A percentile compares a stretch with the other conserved stretches of the same genome.
Evolutionary conservation across 2,888 invertebrate species (phyloP).

Genomic region (Lagria hirta): DNA sequence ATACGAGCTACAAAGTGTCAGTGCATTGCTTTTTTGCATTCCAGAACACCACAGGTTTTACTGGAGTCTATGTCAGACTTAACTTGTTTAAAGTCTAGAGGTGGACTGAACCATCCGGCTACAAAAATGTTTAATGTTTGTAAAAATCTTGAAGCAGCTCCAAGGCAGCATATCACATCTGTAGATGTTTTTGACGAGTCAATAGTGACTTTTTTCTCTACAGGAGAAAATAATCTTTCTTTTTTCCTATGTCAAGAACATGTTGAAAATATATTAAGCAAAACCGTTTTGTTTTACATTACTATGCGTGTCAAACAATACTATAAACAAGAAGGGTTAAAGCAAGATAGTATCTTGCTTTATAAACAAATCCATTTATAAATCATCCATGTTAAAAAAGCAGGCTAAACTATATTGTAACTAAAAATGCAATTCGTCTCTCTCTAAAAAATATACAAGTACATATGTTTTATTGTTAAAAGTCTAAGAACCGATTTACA

Average conservation of each 20-base stretch:
- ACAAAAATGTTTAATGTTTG: background rate
- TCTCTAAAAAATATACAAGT: no score
- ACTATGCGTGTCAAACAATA: constrained; percentile 37
- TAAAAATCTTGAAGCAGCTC: background rate
- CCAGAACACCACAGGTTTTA: background rate
- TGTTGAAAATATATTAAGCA: background rate
- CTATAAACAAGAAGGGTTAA: no score
- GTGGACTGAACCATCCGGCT: constrained; percentile 2
- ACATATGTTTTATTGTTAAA: no score
- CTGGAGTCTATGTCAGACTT: no score
- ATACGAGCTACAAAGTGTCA: background rate
- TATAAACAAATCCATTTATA: no score
- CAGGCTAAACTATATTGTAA: no score
- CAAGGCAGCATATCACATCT: background rate
- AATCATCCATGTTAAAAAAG: no score
- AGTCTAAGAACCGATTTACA: no score
- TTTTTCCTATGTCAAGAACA: background rate
- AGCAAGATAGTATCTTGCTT: no score
- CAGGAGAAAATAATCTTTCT: background rate
- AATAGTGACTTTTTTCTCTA: background rate
- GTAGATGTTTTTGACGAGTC: constrained; percentile 2
- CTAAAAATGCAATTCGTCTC: no score
- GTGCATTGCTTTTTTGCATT: background rate
- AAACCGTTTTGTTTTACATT: background rate
- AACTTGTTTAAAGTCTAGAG: background rate